Percentiles rank a stretch among this genome's conserved stretches.
These are phyloP conservation scores for Lepetodrilus schrolli DNA, from an alignment of 2,888 invertebrate genomes.

Conservation along the genomic window DNA sequence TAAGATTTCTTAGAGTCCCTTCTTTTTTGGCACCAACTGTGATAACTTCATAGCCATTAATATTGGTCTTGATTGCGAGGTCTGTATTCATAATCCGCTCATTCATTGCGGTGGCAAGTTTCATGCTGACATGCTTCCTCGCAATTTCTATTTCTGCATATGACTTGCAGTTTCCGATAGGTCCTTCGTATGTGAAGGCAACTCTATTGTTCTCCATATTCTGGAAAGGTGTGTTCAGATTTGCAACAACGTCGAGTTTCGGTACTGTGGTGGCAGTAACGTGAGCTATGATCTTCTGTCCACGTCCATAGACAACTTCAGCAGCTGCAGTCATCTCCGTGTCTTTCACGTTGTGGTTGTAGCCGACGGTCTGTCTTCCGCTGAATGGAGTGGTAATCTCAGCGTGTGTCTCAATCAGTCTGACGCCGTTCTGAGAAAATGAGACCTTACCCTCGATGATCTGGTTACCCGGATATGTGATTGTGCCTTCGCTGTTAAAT, in stretches of 20 bases:
- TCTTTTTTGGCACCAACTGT: neutral
- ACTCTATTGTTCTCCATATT: slow-evolving; percentile 47
- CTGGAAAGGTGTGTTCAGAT: slow-evolving; percentile 41
- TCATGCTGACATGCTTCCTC: neutral
- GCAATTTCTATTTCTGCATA: slow-evolving; percentile 42
- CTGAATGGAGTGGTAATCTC: slow-evolving; percentile 39
- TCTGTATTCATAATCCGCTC: neutral
- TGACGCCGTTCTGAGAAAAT: slow-evolving; percentile 35
- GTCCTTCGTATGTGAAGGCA: slow-evolving; percentile 52
- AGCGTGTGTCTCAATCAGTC: slow-evolving; percentile 33
- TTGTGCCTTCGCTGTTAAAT: slow-evolving; percentile 34
- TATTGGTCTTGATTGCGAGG: neutral
- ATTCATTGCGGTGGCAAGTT: neutral
- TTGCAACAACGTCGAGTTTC: neutral
- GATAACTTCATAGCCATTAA: neutral
- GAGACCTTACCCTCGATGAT: slow-evolving; percentile 30
- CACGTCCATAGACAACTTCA: neutral
- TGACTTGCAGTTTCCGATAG: slow-evolving; percentile 47
- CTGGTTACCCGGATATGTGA: slow-evolving; percentile 28
- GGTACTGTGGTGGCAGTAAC: neutral
- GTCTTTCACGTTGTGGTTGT: neutral
- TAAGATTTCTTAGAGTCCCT: neutral
- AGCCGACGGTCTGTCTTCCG: neutral
- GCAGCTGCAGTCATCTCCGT: neutral
- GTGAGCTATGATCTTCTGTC: neutral